Evolutionary conservation across 2,797 vertebrate genomes (phyloP), one percentile per base, ranked within the genome.

Genomic region (Nyctibius grandis): DNA sequence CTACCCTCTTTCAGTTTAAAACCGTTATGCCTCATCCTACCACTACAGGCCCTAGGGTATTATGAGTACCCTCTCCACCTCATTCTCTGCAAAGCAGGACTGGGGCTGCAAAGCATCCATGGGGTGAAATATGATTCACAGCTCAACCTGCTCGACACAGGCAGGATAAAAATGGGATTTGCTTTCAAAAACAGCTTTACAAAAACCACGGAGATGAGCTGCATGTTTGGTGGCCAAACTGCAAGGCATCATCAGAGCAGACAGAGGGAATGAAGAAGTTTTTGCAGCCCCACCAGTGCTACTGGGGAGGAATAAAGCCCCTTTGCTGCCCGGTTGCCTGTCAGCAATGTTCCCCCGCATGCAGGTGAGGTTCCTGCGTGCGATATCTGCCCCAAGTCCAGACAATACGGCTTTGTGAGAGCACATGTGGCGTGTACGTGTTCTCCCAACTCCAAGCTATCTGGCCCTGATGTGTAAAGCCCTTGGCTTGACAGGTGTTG

Each of bases 401-500:
- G 28, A 81, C 31, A 94, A 28, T 6, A 12, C 0, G 9, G 68
- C 69, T 88, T 65, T 90, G 64, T 80, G 63, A 89, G 47, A 89
- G 48, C 34, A 60, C 26, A 54, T 0, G 1, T 9, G 15, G 16
- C 2, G 1, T n/a, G 19, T 25, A n/a, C 2, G 0, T 6, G 4
- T 38, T 53, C 74, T 84, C 40, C 44, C 36, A 63, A 2, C 67
- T 42, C 50, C 70, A 89, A 47, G 34, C 36, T 63, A 33, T 12
- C 36, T 11, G 51, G 20, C 19, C 36, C 31, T 72, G 33, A 36
- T 48, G 26, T 23, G 36, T 8, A 76, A 84, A 90, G 33, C 19
- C 36, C 19, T 54, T 67, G 74, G 38, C 29, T 79, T 69, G 33
- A 57, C 67, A 91, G 48, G 51, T 74, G 63, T 67, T 77, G 40